These are phyloP conservation scores for Oryzias melastigma DNA, from an alignment of 2,113 vertebrate species.

Conservation along the genomic window DNA sequence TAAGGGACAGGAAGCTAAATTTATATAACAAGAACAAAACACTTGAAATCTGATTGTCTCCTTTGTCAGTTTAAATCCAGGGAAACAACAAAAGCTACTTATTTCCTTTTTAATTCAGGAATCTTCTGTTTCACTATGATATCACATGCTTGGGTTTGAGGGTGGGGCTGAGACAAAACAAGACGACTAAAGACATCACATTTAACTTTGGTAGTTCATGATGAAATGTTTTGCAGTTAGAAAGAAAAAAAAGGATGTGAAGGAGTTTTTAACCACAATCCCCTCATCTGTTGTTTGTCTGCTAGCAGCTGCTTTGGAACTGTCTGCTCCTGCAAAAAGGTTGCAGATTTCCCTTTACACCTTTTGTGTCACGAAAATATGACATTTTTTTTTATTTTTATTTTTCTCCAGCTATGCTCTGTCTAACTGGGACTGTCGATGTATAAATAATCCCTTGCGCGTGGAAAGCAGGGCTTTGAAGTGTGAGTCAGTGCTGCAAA, in stretches of 20 bases:
- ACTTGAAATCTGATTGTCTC: neutral
- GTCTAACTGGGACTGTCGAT: conserved; percentile 47
- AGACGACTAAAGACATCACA: neutral
- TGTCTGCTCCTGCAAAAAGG: neutral
- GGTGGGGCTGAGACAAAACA: neutral
- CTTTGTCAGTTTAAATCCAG: neutral
- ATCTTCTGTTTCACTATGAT: neutral
- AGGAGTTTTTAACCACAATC: neutral
- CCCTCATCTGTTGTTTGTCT: neutral
- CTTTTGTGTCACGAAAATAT: conserved; percentile 24
- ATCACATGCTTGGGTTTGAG: conserved; percentile 1
- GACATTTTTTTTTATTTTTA: conserved; percentile 11
- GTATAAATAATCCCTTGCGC: conserved; percentile 35
- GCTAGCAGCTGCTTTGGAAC: neutral
- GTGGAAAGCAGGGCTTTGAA: conserved; percentile 54
- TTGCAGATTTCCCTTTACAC: conserved; percentile 15
- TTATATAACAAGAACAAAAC: neutral
- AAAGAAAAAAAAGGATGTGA: neutral
- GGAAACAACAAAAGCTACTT: neutral
- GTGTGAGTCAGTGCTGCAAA: conserved; percentile 44
- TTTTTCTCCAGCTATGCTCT: neutral
- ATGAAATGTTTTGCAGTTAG: neutral
- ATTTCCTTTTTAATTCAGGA: neutral
- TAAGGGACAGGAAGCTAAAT: neutral
- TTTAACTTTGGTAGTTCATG: neutral